phyloP scores from a whole-genome alignment of 2,888 invertebrate species.

The Timema podura region DNA sequence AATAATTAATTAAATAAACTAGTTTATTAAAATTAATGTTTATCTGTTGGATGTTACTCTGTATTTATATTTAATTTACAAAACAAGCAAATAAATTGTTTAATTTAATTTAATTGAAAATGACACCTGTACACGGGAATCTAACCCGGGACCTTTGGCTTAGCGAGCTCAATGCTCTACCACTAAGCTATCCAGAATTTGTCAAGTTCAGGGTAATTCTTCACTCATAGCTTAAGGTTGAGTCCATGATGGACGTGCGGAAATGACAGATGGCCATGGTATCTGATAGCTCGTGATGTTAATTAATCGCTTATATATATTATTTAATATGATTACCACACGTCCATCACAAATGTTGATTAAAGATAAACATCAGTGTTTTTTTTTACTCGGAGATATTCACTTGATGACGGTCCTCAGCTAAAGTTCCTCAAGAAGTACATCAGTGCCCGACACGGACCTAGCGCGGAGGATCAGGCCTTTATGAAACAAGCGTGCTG shows the following conservation, averaged over 20 bases:
- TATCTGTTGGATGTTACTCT: too few species aligned
- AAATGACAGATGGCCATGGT: too few species aligned
- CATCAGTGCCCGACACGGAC: slow-evolving; percentile 48
- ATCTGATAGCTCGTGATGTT: background rate
- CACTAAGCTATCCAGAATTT: background rate
- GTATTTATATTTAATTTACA: too few species aligned
- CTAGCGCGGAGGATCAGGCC: slow-evolving; percentile 53
- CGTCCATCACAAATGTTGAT: background rate
- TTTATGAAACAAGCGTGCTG: slow-evolving; percentile 57
- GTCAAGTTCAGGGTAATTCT: background rate
- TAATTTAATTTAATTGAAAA: too few species aligned
- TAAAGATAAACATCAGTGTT: background rate
- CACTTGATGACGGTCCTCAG: slow-evolving; percentile 29
- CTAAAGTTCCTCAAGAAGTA: slow-evolving; percentile 50
- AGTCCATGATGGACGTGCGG: too few species aligned
- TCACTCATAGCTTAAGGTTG: too few species aligned
- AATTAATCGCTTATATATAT: background rate
- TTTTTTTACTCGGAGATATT: background rate
- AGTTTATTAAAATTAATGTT: too few species aligned
- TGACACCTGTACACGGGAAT: too few species aligned
- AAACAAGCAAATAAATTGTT: too few species aligned
- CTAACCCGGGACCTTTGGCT: too few species aligned
- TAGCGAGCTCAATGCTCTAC: too few species aligned
- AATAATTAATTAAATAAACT: too few species aligned
- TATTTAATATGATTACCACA: background rate